Percentiles rank a stretch among this genome's conserved stretches.
phyloP scores from a whole-genome alignment of 2,797 vertebrate genomes.

The Epinephelus malabaricus region DNA sequence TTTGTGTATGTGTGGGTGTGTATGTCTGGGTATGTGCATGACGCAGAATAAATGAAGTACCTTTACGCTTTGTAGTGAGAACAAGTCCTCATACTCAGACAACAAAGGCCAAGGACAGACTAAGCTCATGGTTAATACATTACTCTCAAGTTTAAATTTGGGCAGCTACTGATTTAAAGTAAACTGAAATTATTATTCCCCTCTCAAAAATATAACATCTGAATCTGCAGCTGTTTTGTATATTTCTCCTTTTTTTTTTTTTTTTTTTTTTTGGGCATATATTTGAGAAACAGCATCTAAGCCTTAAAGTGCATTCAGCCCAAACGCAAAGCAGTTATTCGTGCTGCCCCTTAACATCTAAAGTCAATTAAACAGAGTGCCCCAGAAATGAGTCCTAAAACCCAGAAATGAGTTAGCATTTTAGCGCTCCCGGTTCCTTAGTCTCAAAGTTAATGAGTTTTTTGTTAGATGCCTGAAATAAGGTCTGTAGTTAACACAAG shows the following conservation, averaged over 20 bases:
- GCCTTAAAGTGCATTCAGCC: too few relatives aligned
- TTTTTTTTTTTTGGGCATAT: background rate
- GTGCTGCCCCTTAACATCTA: too few relatives aligned
- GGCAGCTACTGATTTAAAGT: background rate
- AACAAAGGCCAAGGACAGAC: background rate
- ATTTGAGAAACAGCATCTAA: background rate
- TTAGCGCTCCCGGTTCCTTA: too few relatives aligned
- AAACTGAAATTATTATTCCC: background rate
- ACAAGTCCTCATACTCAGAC: background rate
- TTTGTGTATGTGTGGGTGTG: background rate
- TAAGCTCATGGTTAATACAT: background rate
- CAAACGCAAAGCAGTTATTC: too few relatives aligned
- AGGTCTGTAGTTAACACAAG: too few relatives aligned
- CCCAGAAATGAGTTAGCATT: too few relatives aligned
- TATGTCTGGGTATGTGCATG: background rate
- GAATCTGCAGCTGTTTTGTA: background rate
- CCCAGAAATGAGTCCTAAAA: too few relatives aligned
- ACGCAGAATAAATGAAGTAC: background rate
- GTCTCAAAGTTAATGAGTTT: too few relatives aligned
- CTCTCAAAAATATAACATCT: background rate
- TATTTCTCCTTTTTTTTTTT: too few relatives aligned
- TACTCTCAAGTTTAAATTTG: background rate
- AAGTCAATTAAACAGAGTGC: too few relatives aligned
- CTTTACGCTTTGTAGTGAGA: background rate
- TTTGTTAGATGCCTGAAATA: too few relatives aligned